These are phyloP conservation scores for Orcinus orca DNA, from an alignment of 2,113 vertebrate species.

Conservation along the genomic window DNA sequence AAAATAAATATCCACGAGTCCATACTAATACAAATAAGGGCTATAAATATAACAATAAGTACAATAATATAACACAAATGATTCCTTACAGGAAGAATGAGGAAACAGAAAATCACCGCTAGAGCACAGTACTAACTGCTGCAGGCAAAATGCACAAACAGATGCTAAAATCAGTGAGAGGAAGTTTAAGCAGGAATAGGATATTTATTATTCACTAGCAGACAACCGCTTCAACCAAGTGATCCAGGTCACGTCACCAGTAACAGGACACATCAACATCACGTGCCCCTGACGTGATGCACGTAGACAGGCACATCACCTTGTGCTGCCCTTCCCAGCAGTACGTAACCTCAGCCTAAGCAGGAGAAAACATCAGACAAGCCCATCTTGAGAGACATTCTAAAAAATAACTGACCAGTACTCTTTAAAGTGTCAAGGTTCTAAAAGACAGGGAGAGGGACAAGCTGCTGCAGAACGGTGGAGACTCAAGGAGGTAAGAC, in stretches of 20 bases:
- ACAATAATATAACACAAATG: not conserved
- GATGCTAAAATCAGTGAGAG: not conserved
- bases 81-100: not conserved
- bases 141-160: not conserved
- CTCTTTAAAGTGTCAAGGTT: not conserved
- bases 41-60: not conserved
- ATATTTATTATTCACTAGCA: not conserved
- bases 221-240: not conserved
- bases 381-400: not conserved
- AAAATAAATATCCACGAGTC: not conserved
- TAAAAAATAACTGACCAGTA: not conserved
- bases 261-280: not conserved
- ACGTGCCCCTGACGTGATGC: not conserved
- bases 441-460: not conserved
- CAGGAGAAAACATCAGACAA: not conserved
- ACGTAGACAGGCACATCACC: not conserved
- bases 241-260: not conserved
- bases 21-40: not conserved
- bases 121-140: not conserved
- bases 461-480: not conserved
- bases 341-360: not conserved
- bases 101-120: not conserved
- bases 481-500: not conserved
- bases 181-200: not conserved
- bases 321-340: not conserved